Evolutionary conservation across 2,888 invertebrate species (phyloP).

Genomic region (Archaeoteleia sp.): DNA sequence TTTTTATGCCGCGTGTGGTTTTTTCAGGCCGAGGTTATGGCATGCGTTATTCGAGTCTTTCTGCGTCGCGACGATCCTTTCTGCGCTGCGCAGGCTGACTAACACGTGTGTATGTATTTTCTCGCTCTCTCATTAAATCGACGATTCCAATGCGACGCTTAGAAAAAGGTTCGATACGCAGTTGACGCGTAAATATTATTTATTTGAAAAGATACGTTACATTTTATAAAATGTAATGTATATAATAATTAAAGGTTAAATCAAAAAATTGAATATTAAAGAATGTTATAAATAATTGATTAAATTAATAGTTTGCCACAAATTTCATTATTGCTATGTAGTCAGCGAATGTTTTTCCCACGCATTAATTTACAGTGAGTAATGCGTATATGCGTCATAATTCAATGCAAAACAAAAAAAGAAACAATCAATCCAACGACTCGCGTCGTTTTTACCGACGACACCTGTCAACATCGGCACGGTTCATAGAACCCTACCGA

Average conservation of each 20-base stretch:
- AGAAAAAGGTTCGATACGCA: conserved; percentile 4
- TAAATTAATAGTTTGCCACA: too few species aligned
- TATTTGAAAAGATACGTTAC: too few species aligned
- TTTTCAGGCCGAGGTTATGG: conserved; percentile 50
- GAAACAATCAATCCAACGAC: conserved; percentile 16
- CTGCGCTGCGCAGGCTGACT: conserved; percentile 24
- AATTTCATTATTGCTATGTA: too few species aligned
- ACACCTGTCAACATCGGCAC: conserved; percentile 53
- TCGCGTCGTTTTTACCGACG: conserved; percentile 28
- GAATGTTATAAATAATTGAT: too few species aligned
- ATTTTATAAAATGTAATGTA: too few species aligned
- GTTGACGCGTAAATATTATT: too few species aligned
- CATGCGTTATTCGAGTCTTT: conserved; percentile 44
- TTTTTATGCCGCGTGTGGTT: conserved; percentile 39
- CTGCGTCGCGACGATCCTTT: conserved; percentile 41
- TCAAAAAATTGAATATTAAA: too few species aligned
- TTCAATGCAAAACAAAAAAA: neutral
- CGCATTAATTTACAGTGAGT: too few species aligned
- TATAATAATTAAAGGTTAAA: too few species aligned
- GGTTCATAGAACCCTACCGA: conserved; percentile 43
- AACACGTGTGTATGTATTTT: conserved; percentile 20
- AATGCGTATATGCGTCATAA: neutral
- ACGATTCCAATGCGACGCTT: conserved; percentile 15
- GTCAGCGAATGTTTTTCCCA: too few species aligned
- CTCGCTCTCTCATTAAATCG: conserved; percentile 22